A percentile compares a stretch with the other conserved stretches of the same genome.
These are phyloP conservation scores for Melolontha melolontha DNA, from an alignment of 2,888 invertebrate genomes.

Conservation along the genomic window DNA sequence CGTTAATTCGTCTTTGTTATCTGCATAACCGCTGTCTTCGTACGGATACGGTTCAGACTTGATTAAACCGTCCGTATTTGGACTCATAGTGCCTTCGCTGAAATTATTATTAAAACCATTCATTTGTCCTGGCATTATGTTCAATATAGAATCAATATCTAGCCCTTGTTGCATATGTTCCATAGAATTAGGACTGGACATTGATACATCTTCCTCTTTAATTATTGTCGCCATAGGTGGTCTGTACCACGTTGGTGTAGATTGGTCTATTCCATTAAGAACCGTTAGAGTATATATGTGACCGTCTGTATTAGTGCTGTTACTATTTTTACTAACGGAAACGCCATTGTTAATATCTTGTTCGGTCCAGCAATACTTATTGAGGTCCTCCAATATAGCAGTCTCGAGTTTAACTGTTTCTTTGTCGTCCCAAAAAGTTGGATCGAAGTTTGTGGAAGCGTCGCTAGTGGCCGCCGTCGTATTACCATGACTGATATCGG, in stretches of 20 bases:
- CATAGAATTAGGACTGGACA: slow-evolving; percentile 71
- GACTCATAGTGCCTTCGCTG: slow-evolving; percentile 69
- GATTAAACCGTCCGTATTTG: slow-evolving; percentile 72
- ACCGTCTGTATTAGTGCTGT: slow-evolving; percentile 77
- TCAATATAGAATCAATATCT: slow-evolving; percentile 85
- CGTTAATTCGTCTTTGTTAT: slow-evolving; percentile 71
- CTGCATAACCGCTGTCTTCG: slow-evolving; percentile 82
- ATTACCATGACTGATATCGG: slow-evolving; percentile 64
- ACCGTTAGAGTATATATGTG: slow-evolving; percentile 89
- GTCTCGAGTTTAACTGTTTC: slow-evolving; percentile 79
- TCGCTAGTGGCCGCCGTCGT: slow-evolving; percentile 65
- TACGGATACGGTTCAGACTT: slow-evolving; percentile 81
- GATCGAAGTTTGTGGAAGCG: slow-evolving; percentile 61
- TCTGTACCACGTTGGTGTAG: slow-evolving; percentile 65
- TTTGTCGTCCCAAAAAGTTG: slow-evolving; percentile 78
- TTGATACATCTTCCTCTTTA: slow-evolving; percentile 74
- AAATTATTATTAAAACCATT: slow-evolving; percentile 73
- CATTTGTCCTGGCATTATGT: slow-evolving; percentile 75
- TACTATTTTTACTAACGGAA: slow-evolving; percentile 60
- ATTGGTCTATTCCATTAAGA: slow-evolving; percentile 78
- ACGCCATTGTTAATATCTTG: slow-evolving; percentile 66
- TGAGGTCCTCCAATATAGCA: slow-evolving; percentile 85
- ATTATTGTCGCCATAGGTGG: slow-evolving; percentile 73
- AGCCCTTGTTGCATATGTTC: slow-evolving; percentile 72
- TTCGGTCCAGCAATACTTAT: slow-evolving; percentile 86